Evolutionary conservation across 1,140 invertebrate genomes (phyloP), one percentile per base, ranked within the genome.

Genomic region (Mya arenaria): DNA sequence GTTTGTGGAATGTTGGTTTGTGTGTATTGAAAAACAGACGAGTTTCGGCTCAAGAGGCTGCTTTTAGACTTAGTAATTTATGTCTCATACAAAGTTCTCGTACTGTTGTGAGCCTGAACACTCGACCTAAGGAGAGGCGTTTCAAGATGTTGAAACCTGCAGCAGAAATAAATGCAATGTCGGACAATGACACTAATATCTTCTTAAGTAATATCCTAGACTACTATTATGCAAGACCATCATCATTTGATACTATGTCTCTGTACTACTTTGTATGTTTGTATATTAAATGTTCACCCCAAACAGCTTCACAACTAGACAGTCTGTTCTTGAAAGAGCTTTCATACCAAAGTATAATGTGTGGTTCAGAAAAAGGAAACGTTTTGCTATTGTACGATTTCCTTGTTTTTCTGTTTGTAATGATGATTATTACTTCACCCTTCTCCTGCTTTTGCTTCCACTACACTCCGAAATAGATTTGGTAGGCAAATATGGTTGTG

Each of bases 21-120:
- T 52, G 68, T 72, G 69, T 72, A 25, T 10, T 72, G 15, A 72
- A 72, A 72, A 25, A 72, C 37, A 52, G 69, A 36, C 48, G 68
- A 4, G 23, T 55, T 41, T 52, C 41, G 25, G n/a, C 44, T 4
- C 69, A 72, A 55, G 41, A 72, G 23, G 69, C 69, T 34, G 44
- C 30, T 34, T 56, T 55, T 55, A 4, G 48, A 17, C 36, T 55
- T 1, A 72, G 44, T 36, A 72, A 4, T 72, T 30, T 55, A 6
- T 32, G 37, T 10, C 25, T 72, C n/a, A 15, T 55, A 30, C n/a
- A 44, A 72, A 36, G n/a, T 28, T 32, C 4, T 17, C 28, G 23
- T n/a, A 30, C 68, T 55, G 48, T 52, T 34, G 41, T 72, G 28
- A 55, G 34, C 34, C 0, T 55, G 56, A 55, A 72, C 25, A 55